Base-by-base conservation (phyloP, 2,888 invertebrate species). In the Ochropacha duplaris region DNA sequence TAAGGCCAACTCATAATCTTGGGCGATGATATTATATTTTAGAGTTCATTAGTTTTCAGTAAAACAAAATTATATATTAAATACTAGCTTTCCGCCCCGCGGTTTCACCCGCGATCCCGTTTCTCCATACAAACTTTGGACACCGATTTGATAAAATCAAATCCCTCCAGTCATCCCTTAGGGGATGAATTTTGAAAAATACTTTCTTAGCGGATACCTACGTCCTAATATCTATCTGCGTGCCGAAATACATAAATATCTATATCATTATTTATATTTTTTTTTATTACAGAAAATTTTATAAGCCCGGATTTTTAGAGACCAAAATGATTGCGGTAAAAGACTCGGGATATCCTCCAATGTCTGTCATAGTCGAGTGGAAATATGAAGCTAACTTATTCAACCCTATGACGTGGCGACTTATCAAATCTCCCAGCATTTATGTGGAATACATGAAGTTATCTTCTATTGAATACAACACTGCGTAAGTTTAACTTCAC, bases 391-490 rank as follows among this genome's bases (percentile, higher is more conserved):
- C 96, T 3, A 96, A 95, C 63, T 83, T 96, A 22, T 94, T 97
- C 69, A 97, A 97, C 85, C 96, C 97, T 0, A 94, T 97, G 65
- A 97, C 97, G 0, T 97, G 97, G 97, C 93, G 97, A 58, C 85
- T 97, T 39, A 85, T 97, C 9, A 94, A 95, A 57, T 95, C 95
- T 5, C 96, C 97, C 0, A 94, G 95, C 64, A 95, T 97, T 57
- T 96, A 95, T 78, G 87, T 97, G 54, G 95, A 96, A 58, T 95
- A 95, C 62, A 86, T 97, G 49, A 94, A 94, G 52, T 89, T 97
- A 39, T 95, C 96, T 50, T 95, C 95, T 12, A 90, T 97, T 71
- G 97, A 97, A 84, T 94, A 94, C 57, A 93, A 94, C 66, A 93
- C 94, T 72, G 95, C 94, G 96, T 95, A 87, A 90, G 92, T 85